These are phyloP conservation scores for Dreissena rostriformis DNA, from an alignment of 1,140 invertebrate genomes.

Conservation along the genomic window DNA sequence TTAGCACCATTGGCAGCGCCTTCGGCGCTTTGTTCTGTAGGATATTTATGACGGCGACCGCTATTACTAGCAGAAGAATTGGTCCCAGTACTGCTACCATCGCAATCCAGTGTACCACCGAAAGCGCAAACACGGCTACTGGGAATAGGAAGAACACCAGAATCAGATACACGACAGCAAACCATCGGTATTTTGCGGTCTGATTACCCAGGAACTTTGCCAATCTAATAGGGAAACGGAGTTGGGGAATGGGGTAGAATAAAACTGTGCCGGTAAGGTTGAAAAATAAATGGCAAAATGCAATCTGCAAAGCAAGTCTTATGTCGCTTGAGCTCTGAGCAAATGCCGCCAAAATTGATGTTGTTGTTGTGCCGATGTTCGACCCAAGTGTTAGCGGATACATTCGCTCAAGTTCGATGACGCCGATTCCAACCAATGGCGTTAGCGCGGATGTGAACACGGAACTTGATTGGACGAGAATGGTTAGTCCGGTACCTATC, in stretches of 20 bases:
- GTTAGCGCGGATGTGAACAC: slow-evolving; percentile 86
- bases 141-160: slow-evolving; percentile 84
- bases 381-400: slow-evolving; percentile 85
- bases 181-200: slow-evolving; percentile 84
- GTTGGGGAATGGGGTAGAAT: slow-evolving; percentile 85
- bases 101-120: slow-evolving; percentile 71
- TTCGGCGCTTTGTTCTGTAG: slow-evolving; percentile 65
- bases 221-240: slow-evolving; percentile 83
- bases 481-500: slow-evolving; percentile 84
- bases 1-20: slow-evolving; percentile 64
- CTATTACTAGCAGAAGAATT: slow-evolving; percentile 58
- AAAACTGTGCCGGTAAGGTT: slow-evolving; percentile 82
- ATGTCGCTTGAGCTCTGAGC: slow-evolving; percentile 76
- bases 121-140: slow-evolving; percentile 81
- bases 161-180: slow-evolving; percentile 84
- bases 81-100: slow-evolving; percentile 66
- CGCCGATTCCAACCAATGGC: slow-evolving; percentile 85
- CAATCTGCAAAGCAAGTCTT: slow-evolving; percentile 59
- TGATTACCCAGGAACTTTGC: slow-evolving; percentile 82
- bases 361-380: slow-evolving; percentile 86
- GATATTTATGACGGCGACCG: slow-evolving; percentile 69
- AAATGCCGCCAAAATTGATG: slow-evolving; percentile 83
- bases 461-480: slow-evolving; percentile 85
- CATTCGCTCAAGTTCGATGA: slow-evolving; percentile 84
- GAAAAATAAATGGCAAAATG: slow-evolving; percentile 79